These are phyloP conservation scores for Rhagonycha lutea DNA, from an alignment of 2,888 invertebrate genomes.

Conservation along the genomic window DNA sequence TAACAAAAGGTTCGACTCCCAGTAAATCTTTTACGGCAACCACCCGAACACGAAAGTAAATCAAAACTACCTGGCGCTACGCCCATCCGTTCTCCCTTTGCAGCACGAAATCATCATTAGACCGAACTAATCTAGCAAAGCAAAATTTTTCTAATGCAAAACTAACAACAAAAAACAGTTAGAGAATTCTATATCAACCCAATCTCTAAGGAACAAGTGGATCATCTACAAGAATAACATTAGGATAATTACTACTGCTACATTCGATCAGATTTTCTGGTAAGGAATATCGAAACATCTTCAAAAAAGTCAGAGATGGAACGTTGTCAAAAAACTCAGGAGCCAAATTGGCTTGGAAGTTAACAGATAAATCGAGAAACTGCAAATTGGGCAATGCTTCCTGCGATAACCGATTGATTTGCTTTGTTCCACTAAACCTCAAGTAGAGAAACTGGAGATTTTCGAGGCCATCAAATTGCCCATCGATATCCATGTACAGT, in stretches of 20 bases:
- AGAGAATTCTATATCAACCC: too few species aligned
- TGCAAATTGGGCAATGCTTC: neutral
- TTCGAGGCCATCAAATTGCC: constrained; percentile 5
- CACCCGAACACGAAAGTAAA: neutral
- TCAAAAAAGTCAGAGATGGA: neutral
- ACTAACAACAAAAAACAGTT: neutral
- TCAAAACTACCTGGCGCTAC: neutral
- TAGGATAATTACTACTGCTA: neutral
- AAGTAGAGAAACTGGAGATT: constrained; percentile 1
- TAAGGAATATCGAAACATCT: neutral
- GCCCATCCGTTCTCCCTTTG: too few species aligned
- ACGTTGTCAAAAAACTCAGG: neutral
- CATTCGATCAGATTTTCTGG: neutral
- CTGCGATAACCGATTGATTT: neutral
- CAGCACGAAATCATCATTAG: too few species aligned
- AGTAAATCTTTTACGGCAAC: too few species aligned
- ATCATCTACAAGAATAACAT: constrained; percentile 4
- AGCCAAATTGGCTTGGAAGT: neutral
- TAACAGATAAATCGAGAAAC: constrained; percentile 1
- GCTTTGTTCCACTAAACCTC: neutral
- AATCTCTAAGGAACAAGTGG: neutral
- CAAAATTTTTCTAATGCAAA: neutral
- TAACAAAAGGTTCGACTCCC: too few species aligned
- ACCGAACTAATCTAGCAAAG: too few species aligned
- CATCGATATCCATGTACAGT: neutral